Conservation (phyloP, 2,797 vertebrate species). For the Etheostoma perlongum region DNA sequence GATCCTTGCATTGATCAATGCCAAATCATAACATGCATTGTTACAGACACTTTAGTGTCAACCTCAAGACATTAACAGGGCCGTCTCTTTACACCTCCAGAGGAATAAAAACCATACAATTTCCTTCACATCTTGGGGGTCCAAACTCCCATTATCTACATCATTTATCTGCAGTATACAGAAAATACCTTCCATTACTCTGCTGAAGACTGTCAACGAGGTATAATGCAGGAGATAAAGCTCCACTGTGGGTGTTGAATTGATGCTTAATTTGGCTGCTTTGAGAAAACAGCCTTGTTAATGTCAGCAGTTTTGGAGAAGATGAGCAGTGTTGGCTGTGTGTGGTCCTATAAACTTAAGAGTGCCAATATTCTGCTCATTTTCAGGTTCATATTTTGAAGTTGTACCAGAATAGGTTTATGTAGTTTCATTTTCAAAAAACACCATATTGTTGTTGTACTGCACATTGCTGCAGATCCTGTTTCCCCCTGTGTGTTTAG, state of each 20-base stretch:
- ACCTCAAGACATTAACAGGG: not conserved
- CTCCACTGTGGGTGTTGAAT: conserved; percentile 36
- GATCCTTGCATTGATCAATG: not conserved
- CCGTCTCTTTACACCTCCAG: not conserved
- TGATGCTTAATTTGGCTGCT: conserved; percentile 18
- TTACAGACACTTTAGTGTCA: not conserved
- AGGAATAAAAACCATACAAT: not conserved
- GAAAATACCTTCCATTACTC: not conserved
- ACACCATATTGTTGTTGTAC: no score
- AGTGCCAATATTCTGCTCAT: no score
- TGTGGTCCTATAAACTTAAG: not conserved
- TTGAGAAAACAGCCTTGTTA: conserved; percentile 1
- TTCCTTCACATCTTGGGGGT: not conserved
- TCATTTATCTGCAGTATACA: conserved; percentile 3
- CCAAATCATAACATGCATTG: not conserved
- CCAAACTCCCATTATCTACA: not conserved
- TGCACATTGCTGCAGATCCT: no score
- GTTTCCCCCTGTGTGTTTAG: no score
- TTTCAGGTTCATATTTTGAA: no score
- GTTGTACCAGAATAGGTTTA: no score
- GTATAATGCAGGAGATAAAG: conserved; percentile 10
- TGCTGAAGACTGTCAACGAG: conserved; percentile 12
- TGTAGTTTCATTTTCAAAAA: no score
- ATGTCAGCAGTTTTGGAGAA: conserved; percentile 4
- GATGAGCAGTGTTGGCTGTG: conserved; percentile 8